These are phyloP conservation scores for Clistopyga incitator DNA, from an alignment of 2,888 invertebrate genomes.

Conservation along the genomic window DNA sequence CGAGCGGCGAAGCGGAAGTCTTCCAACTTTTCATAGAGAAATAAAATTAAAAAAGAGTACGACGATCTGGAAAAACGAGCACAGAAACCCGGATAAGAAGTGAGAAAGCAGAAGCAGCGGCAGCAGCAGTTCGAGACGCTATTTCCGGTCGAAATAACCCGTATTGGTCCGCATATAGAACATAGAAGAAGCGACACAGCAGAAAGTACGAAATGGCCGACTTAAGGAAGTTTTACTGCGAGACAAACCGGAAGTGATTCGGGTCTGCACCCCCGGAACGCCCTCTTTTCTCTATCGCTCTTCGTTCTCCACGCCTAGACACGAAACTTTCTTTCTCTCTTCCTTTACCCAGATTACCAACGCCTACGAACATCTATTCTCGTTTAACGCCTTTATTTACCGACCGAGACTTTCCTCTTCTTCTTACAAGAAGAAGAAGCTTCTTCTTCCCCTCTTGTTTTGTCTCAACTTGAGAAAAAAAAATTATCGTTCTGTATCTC, in stretches of 20 bases:
- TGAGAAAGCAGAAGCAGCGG: conserved; percentile 59
- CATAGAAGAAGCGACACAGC: conserved; percentile 66
- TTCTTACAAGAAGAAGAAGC: no score
- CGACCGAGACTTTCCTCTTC: conserved; percentile 70
- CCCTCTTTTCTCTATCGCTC: conserved; percentile 66
- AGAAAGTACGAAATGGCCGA: conserved; percentile 74
- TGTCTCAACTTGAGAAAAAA: conserved; percentile 31
- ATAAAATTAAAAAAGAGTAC: conserved; percentile 24
- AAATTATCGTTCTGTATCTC: conserved; percentile 22
- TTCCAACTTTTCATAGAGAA: conserved; percentile 53
- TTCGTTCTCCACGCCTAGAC: conserved; percentile 58
- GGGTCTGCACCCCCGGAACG: conserved; percentile 70
- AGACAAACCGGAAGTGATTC: conserved; percentile 82
- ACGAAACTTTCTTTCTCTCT: conserved; percentile 65
- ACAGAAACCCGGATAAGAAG: conserved; percentile 23
- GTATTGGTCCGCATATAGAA: conserved; percentile 68
- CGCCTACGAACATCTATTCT: conserved; percentile 81
- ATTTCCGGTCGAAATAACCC: conserved; percentile 73
- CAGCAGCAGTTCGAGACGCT: conserved; percentile 65
- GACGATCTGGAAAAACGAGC: conserved; percentile 31
- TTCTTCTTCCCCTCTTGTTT: conserved; percentile 46
- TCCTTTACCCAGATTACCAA: conserved; percentile 75
- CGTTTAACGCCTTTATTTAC: conserved; percentile 82
- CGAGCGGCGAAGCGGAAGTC: not conserved
- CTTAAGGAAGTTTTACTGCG: conserved; percentile 81